Evolutionary conservation across 1,140 invertebrate genomes (phyloP), one percentile per base, ranked within the genome.

Genomic region (Drosophila kohkoa): DNA sequence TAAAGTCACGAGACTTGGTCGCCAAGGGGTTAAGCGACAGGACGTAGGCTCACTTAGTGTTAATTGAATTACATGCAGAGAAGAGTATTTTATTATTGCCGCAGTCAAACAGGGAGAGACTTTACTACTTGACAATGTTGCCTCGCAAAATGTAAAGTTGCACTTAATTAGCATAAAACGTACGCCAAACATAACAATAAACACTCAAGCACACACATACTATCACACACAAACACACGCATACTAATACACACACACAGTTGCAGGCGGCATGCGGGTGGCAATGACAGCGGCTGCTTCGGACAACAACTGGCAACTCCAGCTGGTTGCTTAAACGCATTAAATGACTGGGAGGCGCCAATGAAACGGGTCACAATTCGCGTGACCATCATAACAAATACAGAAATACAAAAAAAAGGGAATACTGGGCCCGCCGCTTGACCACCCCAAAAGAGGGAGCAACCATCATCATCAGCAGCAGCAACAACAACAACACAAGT

Each of bases 111-210:
- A 5, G 7, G 8, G 11, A 11, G 11, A 11, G 49, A 35, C 13
- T 38, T 38, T 38, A 8, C 7, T 38, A 38, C 35, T 38, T 6
- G 30, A 11, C 5, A 60, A 13, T 67, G 38, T 16, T 8, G 46
- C 35, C 15, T 41, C 3, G 35, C 25, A 1, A 87, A 76, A 88
- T 38, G 35, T 63, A 75, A 87, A 87, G 70, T 87, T 87, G 83
- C 83, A 88, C 73, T 81, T 75, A 89, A 89, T 88, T 88, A 88
- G 85, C 83, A 89, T 89, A 77, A 82, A 83, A 74, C 64, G 67
- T 49, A 68, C 62, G 69, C 69, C 48, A 81, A 78, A 68, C 60
- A 52, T 25, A 62, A 69, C 57, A 59, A 68, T 54, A 55, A 54
- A 62, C 57, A 43, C 13, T 11, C 69, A 57, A 5, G 41, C 32